A percentile compares a stretch with the other conserved stretches of the same genome.
Conservation (phyloP, 2,113 vertebrate species). For the Collichthys lucidus region DNA sequence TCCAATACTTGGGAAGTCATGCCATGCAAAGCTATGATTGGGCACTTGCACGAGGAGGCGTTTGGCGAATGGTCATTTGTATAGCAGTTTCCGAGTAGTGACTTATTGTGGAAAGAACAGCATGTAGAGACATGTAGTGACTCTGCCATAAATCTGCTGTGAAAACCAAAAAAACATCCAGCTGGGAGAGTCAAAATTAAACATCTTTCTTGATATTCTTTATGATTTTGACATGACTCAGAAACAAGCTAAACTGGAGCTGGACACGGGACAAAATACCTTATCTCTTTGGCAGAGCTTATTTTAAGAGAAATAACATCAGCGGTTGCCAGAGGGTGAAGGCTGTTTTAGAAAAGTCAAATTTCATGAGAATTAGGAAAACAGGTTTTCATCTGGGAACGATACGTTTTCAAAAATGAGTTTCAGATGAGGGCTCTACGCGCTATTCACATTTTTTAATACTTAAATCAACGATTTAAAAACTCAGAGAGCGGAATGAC, state of each 20-base stretch:
- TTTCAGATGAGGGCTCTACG: slow-evolving; percentile 43
- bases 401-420: slow-evolving; percentile 30
- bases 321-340: slow-evolving; percentile 29
- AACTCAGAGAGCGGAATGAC: slow-evolving; percentile 20
- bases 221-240: not conserved
- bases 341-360: slow-evolving; percentile 20
- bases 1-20: not conserved
- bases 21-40: not conserved
- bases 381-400: slow-evolving; percentile 27
- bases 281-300: slow-evolving; percentile 33
- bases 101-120: not conserved
- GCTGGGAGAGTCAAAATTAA: not conserved
- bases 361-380: slow-evolving; percentile 50
- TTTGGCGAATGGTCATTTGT: not conserved
- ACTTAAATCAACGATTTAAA: slow-evolving; percentile 25
- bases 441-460: slow-evolving; percentile 1
- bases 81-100: not conserved
- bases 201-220: not conserved
- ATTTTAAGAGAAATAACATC: slow-evolving; percentile 20
- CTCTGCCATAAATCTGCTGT: not conserved
- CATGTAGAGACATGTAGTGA: not conserved
- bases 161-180: not conserved
- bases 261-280: slow-evolving; percentile 37
- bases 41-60: not conserved
- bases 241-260: not conserved